These are phyloP conservation scores for Macrobrachium nipponense DNA, from an alignment of 1,140 invertebrate genomes.

Conservation along the genomic window DNA sequence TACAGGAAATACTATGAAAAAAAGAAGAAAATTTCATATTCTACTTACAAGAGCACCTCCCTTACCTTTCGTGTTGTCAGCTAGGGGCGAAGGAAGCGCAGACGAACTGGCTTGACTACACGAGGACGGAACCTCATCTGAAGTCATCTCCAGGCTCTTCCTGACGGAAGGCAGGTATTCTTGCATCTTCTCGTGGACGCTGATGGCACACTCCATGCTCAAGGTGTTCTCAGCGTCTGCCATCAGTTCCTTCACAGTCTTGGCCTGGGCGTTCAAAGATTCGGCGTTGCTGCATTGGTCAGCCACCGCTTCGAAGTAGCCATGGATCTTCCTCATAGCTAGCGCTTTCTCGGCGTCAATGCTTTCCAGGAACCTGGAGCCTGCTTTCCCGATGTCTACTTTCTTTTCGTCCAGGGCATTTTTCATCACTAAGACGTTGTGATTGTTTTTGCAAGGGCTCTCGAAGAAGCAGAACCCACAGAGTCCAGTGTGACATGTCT, in stretches of 20 bases:
- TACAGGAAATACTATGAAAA: too few species aligned
- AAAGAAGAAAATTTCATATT: too few species aligned
- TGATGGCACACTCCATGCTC: not conserved
- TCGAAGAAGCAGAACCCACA: slow-evolving; percentile 5
- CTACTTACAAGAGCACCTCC: too few species aligned
- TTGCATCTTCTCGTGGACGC: not conserved
- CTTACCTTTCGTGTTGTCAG: too few species aligned
- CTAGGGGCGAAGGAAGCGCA: too few species aligned
- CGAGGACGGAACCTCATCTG: too few species aligned
- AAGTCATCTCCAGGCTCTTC: too few species aligned
- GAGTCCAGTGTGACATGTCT: not conserved
- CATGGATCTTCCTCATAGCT: not conserved
- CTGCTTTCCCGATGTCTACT: not conserved
- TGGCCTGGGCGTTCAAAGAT: not conserved
- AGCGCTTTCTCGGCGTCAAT: not conserved
- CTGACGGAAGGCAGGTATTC: not conserved
- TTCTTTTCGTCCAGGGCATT: not conserved
- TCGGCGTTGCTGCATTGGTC: not conserved
- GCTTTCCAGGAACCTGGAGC: not conserved
- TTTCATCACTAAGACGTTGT: not conserved
- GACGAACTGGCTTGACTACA: too few species aligned
- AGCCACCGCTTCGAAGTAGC: not conserved
- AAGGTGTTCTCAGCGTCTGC: not conserved
- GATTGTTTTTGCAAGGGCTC: not conserved
- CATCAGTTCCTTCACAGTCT: not conserved